Conservation (phyloP, 2,888 invertebrate genomes). For the Meghimatium bilineatum region DNA sequence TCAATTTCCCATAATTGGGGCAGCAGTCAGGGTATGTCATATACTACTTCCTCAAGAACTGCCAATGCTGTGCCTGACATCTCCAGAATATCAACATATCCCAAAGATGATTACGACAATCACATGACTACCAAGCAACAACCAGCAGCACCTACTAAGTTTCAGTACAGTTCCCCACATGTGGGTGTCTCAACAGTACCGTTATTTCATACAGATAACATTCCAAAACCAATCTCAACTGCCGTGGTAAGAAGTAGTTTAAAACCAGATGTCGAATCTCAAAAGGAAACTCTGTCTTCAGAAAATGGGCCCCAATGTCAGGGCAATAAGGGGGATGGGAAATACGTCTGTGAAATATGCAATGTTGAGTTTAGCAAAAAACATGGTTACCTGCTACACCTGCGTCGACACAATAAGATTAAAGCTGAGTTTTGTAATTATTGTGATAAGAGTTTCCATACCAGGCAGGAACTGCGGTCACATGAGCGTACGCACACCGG, state of each 20-base stretch:
- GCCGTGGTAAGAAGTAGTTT: neutral
- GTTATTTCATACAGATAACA: conserved; percentile 20
- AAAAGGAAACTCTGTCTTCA: neutral
- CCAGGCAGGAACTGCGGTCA: conserved; percentile 41
- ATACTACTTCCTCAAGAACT: neutral
- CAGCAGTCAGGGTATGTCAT: neutral
- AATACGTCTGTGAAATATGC: conserved; percentile 30
- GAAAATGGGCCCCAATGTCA: neutral
- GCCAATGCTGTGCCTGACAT: neutral
- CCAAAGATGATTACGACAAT: neutral
- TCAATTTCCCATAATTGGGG: neutral
- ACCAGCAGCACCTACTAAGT: neutral
- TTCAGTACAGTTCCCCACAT: conserved; percentile 22
- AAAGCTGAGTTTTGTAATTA: conserved; percentile 41
- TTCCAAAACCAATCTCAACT: conserved; percentile 25
- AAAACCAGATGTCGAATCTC: neutral
- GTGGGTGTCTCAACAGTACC: conserved; percentile 17
- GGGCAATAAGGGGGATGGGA: neutral
- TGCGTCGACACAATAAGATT: conserved; percentile 31
- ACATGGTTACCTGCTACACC: conserved; percentile 19
- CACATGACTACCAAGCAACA: neutral
- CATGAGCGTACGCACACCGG: conserved; percentile 48
- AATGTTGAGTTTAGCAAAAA: neutral
- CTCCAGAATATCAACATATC: neutral
- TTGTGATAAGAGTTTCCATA: conserved; percentile 43